phyloP scores from a whole-genome alignment of 2,113 vertebrate species.

The Psephotus haematonotus region DNA sequence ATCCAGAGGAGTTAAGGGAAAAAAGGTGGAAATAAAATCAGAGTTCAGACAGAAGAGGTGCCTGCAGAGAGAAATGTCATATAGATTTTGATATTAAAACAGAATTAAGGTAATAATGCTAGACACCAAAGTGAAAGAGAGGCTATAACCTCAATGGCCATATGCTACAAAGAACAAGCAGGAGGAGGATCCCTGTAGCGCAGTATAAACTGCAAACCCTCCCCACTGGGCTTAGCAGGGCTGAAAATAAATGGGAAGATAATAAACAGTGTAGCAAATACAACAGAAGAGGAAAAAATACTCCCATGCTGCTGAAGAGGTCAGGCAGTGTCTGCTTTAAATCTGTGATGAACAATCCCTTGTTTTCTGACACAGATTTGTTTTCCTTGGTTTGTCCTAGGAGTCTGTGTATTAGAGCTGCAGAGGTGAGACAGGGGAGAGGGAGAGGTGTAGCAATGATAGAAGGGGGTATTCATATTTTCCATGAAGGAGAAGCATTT shows the following conservation, averaged over 20 bases:
- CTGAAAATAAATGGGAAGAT: not conserved
- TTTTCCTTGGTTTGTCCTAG: constrained; percentile 56
- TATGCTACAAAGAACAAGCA: not conserved
- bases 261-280: not conserved
- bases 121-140: constrained; percentile 13
- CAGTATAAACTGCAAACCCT: not conserved
- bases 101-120: constrained; percentile 22
- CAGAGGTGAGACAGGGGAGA: not conserved
- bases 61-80: constrained; percentile 20
- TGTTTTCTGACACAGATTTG: constrained; percentile 35
- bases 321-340: constrained; percentile 6
- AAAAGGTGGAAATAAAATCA: not conserved
- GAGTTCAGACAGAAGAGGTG: not conserved
- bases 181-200: not conserved
- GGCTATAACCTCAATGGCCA: constrained; percentile 16
- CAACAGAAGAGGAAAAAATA: not conserved
- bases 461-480: not conserved
- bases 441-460: not conserved
- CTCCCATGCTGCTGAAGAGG: not conserved
- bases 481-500: not conserved
- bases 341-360: not conserved
- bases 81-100: constrained; percentile 32
- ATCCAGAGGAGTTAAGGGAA: not conserved
- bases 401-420: not conserved
- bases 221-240: not conserved